phyloP scores from a whole-genome alignment of 2,797 vertebrate genomes.

The Sebastes miniatus region DNA sequence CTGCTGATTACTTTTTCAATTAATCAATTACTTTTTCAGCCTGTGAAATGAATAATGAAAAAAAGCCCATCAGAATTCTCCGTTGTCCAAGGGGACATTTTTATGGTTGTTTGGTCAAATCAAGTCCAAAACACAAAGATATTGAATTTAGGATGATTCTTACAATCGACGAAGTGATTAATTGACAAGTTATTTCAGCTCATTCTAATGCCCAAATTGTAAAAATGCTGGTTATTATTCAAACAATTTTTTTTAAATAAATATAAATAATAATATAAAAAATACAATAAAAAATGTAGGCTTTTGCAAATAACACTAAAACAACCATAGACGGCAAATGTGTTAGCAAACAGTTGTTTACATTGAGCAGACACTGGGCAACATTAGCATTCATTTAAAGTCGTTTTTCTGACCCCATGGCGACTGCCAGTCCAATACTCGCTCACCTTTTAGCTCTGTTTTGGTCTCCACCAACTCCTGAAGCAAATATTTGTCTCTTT shows the following conservation, averaged over 20 bases:
- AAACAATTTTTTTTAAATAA: fast-evolving
- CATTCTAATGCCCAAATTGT: not conserved
- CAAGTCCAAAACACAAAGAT: not conserved
- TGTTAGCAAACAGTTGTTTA: not conserved
- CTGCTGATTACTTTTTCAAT: not conserved
- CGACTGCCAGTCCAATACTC: not conserved
- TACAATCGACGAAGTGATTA: not conserved
- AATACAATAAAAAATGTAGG: not conserved
- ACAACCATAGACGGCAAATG: not conserved
- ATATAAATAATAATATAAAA: too few species aligned
- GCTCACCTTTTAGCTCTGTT: not conserved
- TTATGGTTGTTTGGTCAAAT: not conserved
- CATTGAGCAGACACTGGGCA: not conserved
- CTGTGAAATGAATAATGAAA: not conserved
- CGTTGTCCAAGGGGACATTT: not conserved
- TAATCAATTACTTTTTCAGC: not conserved
- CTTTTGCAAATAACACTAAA: not conserved
- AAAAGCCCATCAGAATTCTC: too few species aligned
- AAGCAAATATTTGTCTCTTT: not conserved
- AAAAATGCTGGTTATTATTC: not conserved
- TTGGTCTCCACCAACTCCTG: not conserved
- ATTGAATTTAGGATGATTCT: not conserved
- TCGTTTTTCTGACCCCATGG: not conserved
- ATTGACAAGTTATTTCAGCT: not conserved
- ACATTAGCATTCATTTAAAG: not conserved